These are phyloP conservation scores for Naso thynnoides DNA, from an alignment of 2,797 vertebrate genomes.

Conservation along the genomic window DNA sequence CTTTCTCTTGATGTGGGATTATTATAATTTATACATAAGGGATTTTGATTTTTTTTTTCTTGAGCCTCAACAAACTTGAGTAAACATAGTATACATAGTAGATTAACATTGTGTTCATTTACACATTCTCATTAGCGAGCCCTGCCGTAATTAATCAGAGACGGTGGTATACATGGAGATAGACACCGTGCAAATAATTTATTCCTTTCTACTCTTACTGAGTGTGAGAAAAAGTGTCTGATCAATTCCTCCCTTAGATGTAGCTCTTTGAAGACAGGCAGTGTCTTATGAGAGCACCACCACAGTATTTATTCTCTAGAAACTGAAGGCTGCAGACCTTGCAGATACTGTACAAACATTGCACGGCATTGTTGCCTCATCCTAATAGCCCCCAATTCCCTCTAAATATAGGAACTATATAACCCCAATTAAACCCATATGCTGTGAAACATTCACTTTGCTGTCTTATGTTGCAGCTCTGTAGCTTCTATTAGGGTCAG, in stretches of 20 bases:
- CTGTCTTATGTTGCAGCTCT: slow-evolving; percentile 14
- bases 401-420: slow-evolving; percentile 35
- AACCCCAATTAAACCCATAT: slow-evolving; percentile 41
- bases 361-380: slow-evolving; percentile 43
- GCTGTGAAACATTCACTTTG: slow-evolving; percentile 37
- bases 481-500: slow-evolving; percentile 9
- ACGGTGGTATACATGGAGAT: slow-evolving; percentile 66
- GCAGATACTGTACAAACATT: slow-evolving; percentile 63
- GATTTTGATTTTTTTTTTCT: slow-evolving; percentile 76
- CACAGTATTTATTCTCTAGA: slow-evolving; percentile 62
- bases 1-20: slow-evolving; percentile 81
- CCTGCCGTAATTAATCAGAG: slow-evolving; percentile 83
- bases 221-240: slow-evolving; percentile 81
- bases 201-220: slow-evolving; percentile 74
- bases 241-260: slow-evolving; percentile 82
- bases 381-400: slow-evolving; percentile 44
- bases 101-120: slow-evolving; percentile 84
- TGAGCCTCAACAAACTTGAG: slow-evolving; percentile 79
- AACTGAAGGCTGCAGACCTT: slow-evolving; percentile 63
- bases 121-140: slow-evolving; percentile 84
- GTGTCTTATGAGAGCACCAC: slow-evolving; percentile 68
- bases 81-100: slow-evolving; percentile 81
- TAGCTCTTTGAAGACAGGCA: slow-evolving; percentile 76
- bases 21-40: slow-evolving; percentile 89
- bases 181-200: slow-evolving; percentile 77